Evolutionary conservation across 2,113 vertebrate genomes (phyloP), one percentile per base, ranked within the genome.

Genomic region (Platycercus adscitus): DNA sequence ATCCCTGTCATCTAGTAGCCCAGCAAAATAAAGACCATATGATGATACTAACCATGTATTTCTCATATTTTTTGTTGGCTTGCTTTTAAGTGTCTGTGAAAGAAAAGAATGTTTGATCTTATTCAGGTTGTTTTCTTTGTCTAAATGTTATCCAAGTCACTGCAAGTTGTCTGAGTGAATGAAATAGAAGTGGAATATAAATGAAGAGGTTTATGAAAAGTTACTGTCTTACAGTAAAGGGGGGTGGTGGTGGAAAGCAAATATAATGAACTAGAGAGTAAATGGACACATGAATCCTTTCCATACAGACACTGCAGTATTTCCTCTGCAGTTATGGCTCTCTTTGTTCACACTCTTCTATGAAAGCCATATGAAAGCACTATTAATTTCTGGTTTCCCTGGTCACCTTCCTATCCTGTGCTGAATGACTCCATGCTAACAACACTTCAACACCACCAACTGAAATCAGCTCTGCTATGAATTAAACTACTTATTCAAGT

Each of bases 341-440:
- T 56, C 90, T 93, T 83, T 84, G 31, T 83, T 86, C 83, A 44
- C 11, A 5, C 29, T 65, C 39, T 91, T 92, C 61, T 44, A 66
- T 43, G 41, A 87, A 89, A 43, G 28, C 23, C 31, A 18, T 83
- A 65, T 50, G 68, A 88, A 86, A 95, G 76, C 37, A 37, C 41
- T 73, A 89, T 96, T 83, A 95, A 71, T 94, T 94, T 83, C 55
- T 80, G 55, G 12, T 96, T 93, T 95, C 89, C 77, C 88, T 64
- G 56, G 78, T 87, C 88, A 82, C 68, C 88, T 90, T 88, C 58
- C 64, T 35, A 68, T 94, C 92, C 92, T 78, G 78, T 78, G 82
- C 64, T 80, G 92, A 96, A 61, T 2, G 82, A 64, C 46, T 33
- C 55, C 14, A 18, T 63, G 79, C 80, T 95, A 93, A 95, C 81